phyloP scores from a whole-genome alignment of 1,140 invertebrate species.

The Camponotus pennsylvanicus region DNA sequence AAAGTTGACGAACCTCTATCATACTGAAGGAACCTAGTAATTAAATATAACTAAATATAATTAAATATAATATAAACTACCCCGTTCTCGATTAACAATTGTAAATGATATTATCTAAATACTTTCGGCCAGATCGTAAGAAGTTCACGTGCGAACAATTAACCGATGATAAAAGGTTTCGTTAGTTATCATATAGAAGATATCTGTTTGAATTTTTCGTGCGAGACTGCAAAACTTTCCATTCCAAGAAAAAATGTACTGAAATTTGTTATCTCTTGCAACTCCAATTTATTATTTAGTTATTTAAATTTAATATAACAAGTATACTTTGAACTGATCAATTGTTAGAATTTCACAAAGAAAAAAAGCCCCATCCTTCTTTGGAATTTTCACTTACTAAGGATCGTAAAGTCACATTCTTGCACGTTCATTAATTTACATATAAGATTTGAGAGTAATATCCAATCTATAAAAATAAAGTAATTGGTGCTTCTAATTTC shows the following conservation, averaged over 20 bases:
- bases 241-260: background rate
- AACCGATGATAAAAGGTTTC: background rate
- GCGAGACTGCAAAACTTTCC: background rate
- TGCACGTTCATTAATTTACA: background rate
- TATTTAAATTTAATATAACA: background rate
- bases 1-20: slow-evolving; percentile 36
- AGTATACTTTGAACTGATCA: background rate
- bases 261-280: background rate
- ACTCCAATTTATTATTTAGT: background rate
- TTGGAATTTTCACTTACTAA: slow-evolving; percentile 18
- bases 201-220: background rate
- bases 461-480: background rate
- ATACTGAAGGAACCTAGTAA: background rate
- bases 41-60: background rate
- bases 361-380: background rate
- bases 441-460: slow-evolving; percentile 3
- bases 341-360: background rate
- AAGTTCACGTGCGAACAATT: slow-evolving; percentile 13
- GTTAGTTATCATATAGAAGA: background rate
- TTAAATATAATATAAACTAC: slow-evolving; percentile 12
- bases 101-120: slow-evolving; percentile 5
- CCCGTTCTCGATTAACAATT: background rate
- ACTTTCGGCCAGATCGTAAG: slow-evolving; percentile 23
- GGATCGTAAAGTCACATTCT: slow-evolving; percentile 17
- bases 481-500: background rate